A percentile compares a stretch with the other conserved stretches of the same genome.
phyloP scores from a whole-genome alignment of 2,113 vertebrate species.

The Myrmecobius fasciatus region DNA sequence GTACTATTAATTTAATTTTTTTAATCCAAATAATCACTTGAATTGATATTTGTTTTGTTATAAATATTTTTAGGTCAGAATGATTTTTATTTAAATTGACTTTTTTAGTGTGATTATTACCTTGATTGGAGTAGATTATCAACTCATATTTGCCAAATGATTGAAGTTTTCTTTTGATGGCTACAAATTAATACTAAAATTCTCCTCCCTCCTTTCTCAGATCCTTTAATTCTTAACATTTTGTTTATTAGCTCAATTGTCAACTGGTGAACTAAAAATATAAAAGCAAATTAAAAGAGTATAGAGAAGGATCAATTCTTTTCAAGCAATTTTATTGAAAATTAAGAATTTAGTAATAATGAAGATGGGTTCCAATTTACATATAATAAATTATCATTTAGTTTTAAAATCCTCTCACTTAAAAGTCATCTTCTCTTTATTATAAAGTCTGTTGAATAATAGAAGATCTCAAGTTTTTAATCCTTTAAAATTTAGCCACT shows the following conservation, averaged over 20 bases:
- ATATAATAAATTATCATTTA: slow-evolving; percentile 70
- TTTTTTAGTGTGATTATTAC: slow-evolving; percentile 18
- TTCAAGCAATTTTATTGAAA: slow-evolving; percentile 75
- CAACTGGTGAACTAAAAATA: slow-evolving; percentile 59
- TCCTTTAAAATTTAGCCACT: slow-evolving; percentile 60
- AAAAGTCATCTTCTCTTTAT: slow-evolving; percentile 42
- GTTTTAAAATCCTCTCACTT: slow-evolving; percentile 52
- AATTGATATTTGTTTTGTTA: not conserved
- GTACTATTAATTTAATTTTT: not conserved
- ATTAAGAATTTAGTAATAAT: slow-evolving; percentile 75
- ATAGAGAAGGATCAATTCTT: slow-evolving; percentile 71
- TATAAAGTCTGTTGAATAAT: not conserved
- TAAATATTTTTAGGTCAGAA: not conserved
- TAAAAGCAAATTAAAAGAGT: slow-evolving; percentile 51
- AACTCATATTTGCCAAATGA: not conserved
- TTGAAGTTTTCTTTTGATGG: slow-evolving; percentile 47
- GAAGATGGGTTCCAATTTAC: slow-evolving; percentile 69
- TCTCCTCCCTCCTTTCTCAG: slow-evolving; percentile 14
- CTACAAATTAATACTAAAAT: slow-evolving; percentile 70
- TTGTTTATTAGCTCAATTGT: slow-evolving; percentile 25
- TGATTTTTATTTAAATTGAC: not conserved
- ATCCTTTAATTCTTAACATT: slow-evolving; percentile 67
- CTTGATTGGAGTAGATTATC: not conserved
- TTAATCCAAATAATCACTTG: not conserved
- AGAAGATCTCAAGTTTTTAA: slow-evolving; percentile 43